A percentile compares a stretch with the other conserved stretches of the same genome.
Conservation (phyloP, 2,888 invertebrate genomes). For the Campaea margaritaria region DNA sequence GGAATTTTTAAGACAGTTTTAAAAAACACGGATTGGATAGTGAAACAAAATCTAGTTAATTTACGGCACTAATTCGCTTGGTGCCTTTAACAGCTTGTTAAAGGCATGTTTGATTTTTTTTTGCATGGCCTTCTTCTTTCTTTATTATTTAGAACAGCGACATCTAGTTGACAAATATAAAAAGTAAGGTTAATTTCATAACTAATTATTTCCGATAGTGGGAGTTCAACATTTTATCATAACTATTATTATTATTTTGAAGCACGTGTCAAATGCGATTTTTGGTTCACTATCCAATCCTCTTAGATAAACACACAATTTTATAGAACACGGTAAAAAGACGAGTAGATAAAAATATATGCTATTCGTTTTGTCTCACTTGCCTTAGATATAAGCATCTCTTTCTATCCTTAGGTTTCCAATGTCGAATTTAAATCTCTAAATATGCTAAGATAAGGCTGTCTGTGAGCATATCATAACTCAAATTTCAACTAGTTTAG, state of each 20-base stretch:
- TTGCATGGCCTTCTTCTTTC: too few relatives aligned
- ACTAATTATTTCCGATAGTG: too few relatives aligned
- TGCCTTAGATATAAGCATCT: conserved; percentile 42
- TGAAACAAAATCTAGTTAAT: not conserved
- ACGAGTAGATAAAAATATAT: conserved; percentile 52
- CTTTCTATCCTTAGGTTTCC: conserved; percentile 29
- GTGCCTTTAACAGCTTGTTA: not conserved
- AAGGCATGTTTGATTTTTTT: too few relatives aligned
- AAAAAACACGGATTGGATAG: not conserved
- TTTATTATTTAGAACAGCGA: too few relatives aligned
- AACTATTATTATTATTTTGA: too few relatives aligned
- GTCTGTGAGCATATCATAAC: too few relatives aligned
- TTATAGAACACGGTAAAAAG: conserved; percentile 45
- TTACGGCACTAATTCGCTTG: too few relatives aligned
- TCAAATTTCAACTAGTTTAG: too few relatives aligned
- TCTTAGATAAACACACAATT: conserved; percentile 28
- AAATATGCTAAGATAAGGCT: too few relatives aligned
- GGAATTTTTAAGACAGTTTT: not conserved
- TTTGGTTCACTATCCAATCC: conserved; percentile 1
- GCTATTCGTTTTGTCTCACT: conserved; percentile 51
- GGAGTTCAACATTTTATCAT: too few relatives aligned
- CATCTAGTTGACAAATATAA: too few relatives aligned
- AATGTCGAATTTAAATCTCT: not conserved
- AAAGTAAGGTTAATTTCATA: too few relatives aligned
- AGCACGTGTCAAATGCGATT: not conserved